These are phyloP conservation scores for Hesperia comma DNA, from an alignment of 2,888 invertebrate genomes.

Conservation along the genomic window DNA sequence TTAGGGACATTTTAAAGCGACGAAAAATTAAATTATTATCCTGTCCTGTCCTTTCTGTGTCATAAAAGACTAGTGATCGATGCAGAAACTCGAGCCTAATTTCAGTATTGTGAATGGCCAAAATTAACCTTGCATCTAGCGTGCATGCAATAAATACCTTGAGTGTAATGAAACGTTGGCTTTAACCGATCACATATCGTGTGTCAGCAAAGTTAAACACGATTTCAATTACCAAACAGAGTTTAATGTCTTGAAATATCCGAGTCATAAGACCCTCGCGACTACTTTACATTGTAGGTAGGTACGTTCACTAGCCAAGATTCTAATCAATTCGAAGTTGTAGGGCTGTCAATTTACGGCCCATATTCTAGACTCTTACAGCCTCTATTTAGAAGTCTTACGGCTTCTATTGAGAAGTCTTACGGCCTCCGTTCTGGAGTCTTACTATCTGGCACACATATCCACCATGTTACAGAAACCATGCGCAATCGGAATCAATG, in stretches of 20 bases:
- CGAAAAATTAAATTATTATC: too few relatives aligned
- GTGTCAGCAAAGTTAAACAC: constrained; percentile 26
- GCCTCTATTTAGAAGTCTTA: too few relatives aligned
- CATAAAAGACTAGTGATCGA: too few relatives aligned
- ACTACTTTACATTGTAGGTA: constrained; percentile 11
- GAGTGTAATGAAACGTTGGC: constrained; percentile 7
- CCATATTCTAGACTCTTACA: too few relatives aligned
- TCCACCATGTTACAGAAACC: too few relatives aligned
- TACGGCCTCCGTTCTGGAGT: too few relatives aligned
- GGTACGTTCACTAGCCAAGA: constrained; percentile 24
- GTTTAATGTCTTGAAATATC: constrained; percentile 33
- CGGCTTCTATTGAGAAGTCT: too few relatives aligned
- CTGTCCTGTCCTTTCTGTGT: too few relatives aligned
- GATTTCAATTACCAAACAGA: constrained; percentile 28
- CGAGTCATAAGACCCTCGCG: neutral
- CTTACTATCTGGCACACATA: too few relatives aligned
- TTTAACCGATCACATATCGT: constrained; percentile 19
- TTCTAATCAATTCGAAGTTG: constrained; percentile 20
- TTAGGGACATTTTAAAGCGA: too few relatives aligned
- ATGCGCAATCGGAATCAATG: too few relatives aligned
- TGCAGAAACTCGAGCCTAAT: constrained; percentile 12
- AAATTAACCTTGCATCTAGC: constrained; percentile 29
- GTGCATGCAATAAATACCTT: constrained; percentile 21
- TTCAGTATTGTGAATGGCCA: constrained; percentile 32
- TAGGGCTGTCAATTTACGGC: constrained; percentile 6